A percentile compares a stretch with the other conserved stretches of the same genome.
phyloP scores from a whole-genome alignment of 2,797 vertebrate species.

The Darevskia mixta region DNA sequence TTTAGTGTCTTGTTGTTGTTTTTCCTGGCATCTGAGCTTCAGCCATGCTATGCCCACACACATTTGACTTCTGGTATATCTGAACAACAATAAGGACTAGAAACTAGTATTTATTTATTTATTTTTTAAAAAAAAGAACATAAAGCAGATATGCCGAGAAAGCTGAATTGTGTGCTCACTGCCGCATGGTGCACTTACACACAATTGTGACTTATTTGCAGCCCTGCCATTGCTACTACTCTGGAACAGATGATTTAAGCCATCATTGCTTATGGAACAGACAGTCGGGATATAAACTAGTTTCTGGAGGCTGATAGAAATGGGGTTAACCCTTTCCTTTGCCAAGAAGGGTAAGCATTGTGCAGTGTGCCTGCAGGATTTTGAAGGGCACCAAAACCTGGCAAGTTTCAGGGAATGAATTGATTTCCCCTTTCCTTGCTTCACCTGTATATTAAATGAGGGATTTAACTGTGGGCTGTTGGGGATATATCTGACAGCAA shows the following conservation, averaged over 20 bases:
- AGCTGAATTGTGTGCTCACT: neutral
- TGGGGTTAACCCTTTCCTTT: slow-evolving; percentile 31
- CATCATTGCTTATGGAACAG: neutral
- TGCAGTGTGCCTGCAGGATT: slow-evolving; percentile 38
- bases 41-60: no score
- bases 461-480: slow-evolving; percentile 32
- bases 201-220: neutral
- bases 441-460: slow-evolving; percentile 37
- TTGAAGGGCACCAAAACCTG: slow-evolving; percentile 52
- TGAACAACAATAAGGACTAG: neutral
- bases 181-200: neutral
- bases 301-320: neutral
- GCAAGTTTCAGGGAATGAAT: slow-evolving; percentile 56
- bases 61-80: neutral
- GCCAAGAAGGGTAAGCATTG: slow-evolving; percentile 10
- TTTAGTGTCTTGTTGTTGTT: neutral
- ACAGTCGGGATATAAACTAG: neutral
- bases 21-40: neutral
- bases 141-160: no score
- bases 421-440: slow-evolving; percentile 42
- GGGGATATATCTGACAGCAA: slow-evolving; percentile 28
- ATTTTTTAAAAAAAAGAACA: neutral
- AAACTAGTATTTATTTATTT: neutral
- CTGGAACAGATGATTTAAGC: neutral
- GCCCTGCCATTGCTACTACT: neutral